These are phyloP conservation scores for Atta cephalotes DNA, from an alignment of 1,140 invertebrate species.

Conservation along the genomic window DNA sequence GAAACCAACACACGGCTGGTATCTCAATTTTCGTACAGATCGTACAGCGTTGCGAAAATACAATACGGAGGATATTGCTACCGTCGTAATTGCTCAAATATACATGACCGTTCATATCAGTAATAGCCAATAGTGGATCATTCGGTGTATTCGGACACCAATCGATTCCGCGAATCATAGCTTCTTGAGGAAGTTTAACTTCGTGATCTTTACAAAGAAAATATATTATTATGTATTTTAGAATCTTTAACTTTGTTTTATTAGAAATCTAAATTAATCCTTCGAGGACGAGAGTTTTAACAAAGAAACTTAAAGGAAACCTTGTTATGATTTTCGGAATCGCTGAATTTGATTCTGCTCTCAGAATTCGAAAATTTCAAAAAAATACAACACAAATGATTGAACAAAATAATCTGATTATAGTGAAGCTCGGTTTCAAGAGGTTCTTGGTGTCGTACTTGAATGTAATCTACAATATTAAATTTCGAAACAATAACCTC, in stretches of 20 bases:
- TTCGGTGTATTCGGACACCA: conserved; percentile 73
- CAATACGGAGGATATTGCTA: conserved; percentile 71
- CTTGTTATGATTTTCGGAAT: neutral
- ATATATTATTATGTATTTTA: conserved; percentile 13
- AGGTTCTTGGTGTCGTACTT: no score
- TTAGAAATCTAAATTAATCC: neutral
- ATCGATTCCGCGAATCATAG: conserved; percentile 67
- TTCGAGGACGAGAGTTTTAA: no score
- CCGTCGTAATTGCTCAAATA: conserved; percentile 78
- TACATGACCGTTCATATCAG: conserved; percentile 77
- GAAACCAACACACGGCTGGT: conserved; percentile 78
- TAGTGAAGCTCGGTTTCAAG: no score
- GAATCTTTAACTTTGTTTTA: neutral
- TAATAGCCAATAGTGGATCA: conserved; percentile 76
- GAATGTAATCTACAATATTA: no score
- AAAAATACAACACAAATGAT: no score
- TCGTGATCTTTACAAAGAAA: conserved; percentile 51
- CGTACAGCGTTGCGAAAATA: conserved; percentile 74
- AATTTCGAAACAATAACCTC: no score
- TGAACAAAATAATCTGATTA: no score
- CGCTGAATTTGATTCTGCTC: no score
- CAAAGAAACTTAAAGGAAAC: no score
- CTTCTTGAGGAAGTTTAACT: conserved; percentile 72
- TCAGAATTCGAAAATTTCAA: no score
- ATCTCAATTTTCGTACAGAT: conserved; percentile 72